Percentiles rank a stretch among this genome's conserved stretches.
These are phyloP conservation scores for Manis crassicaudata DNA, from an alignment of 2,797 vertebrate species.

Conservation along the genomic window DNA sequence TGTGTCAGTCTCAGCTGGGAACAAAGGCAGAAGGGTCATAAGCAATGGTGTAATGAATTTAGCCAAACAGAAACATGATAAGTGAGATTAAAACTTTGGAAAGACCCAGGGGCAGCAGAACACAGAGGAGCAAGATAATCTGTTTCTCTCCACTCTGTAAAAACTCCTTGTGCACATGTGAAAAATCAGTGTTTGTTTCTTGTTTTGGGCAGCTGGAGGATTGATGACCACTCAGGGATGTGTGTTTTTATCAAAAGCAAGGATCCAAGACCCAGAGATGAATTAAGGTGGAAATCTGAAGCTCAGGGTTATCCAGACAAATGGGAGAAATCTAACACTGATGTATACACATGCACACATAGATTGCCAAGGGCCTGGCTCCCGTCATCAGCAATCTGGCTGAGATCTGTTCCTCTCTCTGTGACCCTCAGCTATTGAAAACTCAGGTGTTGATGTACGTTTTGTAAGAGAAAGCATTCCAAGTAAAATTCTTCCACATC, in stretches of 20 bases:
- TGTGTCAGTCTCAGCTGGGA: neutral
- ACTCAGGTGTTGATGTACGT: too few species aligned
- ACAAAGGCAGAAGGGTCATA: neutral
- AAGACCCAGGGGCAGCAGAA: neutral
- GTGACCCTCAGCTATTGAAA: neutral
- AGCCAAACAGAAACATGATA: neutral
- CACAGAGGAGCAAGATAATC: neutral
- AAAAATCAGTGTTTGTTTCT: neutral
- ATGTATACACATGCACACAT: neutral
- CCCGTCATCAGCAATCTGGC: neutral
- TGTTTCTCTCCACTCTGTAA: neutral
- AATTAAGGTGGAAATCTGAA: neutral
- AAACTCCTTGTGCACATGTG: neutral
- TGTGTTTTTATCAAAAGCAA: neutral
- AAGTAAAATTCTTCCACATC: neutral
- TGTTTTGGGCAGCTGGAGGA: neutral
- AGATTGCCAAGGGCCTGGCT: neutral
- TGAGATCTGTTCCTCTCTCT: neutral
- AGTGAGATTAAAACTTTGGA: neutral
- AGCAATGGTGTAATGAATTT: neutral
- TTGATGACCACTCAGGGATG: neutral
- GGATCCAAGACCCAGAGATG: neutral
- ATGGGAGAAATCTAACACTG: neutral
- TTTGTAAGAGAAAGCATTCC: neutral
- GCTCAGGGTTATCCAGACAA: neutral